phyloP scores from a whole-genome alignment of 2,797 vertebrate genomes.

The Tolypeutes matacus region DNA sequence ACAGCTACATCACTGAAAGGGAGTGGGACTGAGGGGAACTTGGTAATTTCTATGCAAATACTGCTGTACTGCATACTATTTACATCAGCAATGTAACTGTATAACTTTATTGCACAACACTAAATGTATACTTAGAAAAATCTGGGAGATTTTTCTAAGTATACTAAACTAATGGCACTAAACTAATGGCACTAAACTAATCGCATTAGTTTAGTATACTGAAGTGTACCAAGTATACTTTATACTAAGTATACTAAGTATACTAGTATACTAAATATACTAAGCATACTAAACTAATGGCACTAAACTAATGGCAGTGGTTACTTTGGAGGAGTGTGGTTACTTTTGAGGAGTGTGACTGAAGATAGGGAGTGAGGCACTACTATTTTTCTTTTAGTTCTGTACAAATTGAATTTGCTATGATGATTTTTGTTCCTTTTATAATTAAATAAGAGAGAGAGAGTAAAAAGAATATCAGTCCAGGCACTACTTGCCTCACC shows the following conservation, averaged over 20 bases:
- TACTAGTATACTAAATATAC: too few relatives aligned
- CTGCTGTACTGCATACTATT: background rate
- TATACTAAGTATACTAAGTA: too few relatives aligned
- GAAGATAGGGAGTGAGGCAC: background rate
- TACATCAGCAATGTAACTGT: background rate
- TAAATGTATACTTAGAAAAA: slow-evolving; percentile 20
- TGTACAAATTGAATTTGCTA: slow-evolving; percentile 35
- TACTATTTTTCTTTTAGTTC: slow-evolving; percentile 37
- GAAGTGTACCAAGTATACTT: too few relatives aligned
- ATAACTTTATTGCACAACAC: background rate
- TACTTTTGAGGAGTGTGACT: background rate
- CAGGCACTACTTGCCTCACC: background rate
- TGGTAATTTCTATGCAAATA: slow-evolving; percentile 11
- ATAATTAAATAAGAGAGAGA: slow-evolving; percentile 35
- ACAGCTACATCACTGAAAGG: background rate
- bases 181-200: background rate
- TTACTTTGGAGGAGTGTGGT: background rate
- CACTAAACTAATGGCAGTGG: background rate
- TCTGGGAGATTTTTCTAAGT: too few relatives aligned
- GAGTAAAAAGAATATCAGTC: background rate
- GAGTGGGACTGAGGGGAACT: background rate
- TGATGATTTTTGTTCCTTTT: slow-evolving; percentile 16
- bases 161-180: background rate
- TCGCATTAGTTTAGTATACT: too few relatives aligned
- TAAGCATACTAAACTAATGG: too few relatives aligned